Evolutionary conservation across 2,797 vertebrate species (phyloP).

Genomic region (Ispidina picta): DNA sequence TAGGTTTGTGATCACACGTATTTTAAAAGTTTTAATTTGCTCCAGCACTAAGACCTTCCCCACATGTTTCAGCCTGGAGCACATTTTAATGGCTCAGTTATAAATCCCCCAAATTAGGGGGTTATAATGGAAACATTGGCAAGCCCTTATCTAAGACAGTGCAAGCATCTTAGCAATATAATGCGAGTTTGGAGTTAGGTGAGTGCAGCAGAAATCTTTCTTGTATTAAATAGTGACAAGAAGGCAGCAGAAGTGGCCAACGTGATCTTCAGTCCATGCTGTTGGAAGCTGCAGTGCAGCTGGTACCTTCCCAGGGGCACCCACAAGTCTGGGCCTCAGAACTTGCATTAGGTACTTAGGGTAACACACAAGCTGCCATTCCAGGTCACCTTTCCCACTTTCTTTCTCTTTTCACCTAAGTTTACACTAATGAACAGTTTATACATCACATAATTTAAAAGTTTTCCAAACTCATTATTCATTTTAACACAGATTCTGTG

Average conservation of each 20-base stretch:
- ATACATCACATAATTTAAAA: background rate
- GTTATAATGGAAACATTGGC: conserved; percentile 36
- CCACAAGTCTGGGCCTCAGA: background rate
- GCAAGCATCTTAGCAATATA: background rate
- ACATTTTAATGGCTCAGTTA: conserved; percentile 32
- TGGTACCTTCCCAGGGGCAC: background rate
- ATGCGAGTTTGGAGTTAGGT: background rate
- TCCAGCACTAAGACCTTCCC: conserved; percentile 13
- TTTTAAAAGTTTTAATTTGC: conserved; percentile 46
- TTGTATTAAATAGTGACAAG: background rate
- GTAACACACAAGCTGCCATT: background rate
- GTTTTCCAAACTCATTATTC: background rate
- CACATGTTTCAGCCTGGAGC: background rate
- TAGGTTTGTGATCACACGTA: background rate
- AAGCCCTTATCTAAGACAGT: background rate
- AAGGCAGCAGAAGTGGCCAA: background rate
- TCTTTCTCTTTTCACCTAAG: background rate
- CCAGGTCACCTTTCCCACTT: background rate
- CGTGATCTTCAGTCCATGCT: rapidly evolving
- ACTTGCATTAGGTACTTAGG: rapidly evolving
- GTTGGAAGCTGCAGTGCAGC: background rate
- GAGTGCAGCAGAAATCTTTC: background rate
- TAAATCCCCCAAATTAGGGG: conserved; percentile 28
- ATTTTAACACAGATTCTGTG: background rate
- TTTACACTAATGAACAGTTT: background rate